Evolutionary conservation across 2,797 vertebrate genomes (phyloP).

Genomic region (Echeneis naucrates): DNA sequence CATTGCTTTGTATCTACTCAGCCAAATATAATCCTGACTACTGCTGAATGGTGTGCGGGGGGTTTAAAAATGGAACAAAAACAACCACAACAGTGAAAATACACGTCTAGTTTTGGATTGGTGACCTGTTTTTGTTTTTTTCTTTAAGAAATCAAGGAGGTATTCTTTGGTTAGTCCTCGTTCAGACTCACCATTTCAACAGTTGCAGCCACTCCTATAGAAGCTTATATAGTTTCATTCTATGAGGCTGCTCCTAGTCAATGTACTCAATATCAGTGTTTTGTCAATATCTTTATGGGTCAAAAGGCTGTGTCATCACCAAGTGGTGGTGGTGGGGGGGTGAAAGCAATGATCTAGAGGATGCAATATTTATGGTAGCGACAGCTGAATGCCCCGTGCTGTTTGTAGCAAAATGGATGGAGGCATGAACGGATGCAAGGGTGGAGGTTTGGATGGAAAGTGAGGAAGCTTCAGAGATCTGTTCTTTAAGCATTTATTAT

Average conservation of each 20-base stretch:
- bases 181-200: constrained; percentile 60
- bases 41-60: constrained; percentile 7
- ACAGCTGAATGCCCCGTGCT: constrained; percentile 55
- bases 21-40: constrained; percentile 41
- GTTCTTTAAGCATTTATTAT: constrained; percentile 84
- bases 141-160: neutral
- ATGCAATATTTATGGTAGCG: constrained; percentile 80
- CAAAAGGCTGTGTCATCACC: constrained; percentile 76
- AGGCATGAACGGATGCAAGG: constrained; percentile 55
- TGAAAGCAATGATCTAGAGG: constrained; percentile 49
- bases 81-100: constrained; percentile 26
- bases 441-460: constrained; percentile 64
- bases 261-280: constrained; percentile 74
- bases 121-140: constrained; percentile 13
- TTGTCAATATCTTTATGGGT: constrained; percentile 77
- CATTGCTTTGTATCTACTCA: constrained; percentile 44
- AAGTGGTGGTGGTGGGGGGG: constrained; percentile 46
- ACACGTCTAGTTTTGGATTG: constrained; percentile 18
- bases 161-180: neutral
- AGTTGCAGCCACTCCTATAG: constrained; percentile 49
- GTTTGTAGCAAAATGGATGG: constrained; percentile 62
- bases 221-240: constrained; percentile 3
- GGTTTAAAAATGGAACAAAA: constrained; percentile 35
- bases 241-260: constrained; percentile 14
- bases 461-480: constrained; percentile 73